phyloP scores from a whole-genome alignment of 2,888 invertebrate species.

The Glyphotaelius pellucidus region DNA sequence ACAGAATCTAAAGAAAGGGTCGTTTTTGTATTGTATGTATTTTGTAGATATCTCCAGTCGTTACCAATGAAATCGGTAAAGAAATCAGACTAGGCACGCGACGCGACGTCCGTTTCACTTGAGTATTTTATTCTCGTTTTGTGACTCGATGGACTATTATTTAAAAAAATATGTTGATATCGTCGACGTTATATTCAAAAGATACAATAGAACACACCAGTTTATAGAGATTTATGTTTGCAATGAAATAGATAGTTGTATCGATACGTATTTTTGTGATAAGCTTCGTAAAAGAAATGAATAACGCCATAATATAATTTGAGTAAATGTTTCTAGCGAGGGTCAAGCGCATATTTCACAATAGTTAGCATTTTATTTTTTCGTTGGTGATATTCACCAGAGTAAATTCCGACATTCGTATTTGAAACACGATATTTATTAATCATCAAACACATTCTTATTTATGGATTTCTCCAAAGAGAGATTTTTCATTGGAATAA shows the following conservation, averaged over 20 bases:
- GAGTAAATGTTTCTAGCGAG: not conserved
- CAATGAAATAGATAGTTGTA: not conserved
- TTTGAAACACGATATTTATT: no score
- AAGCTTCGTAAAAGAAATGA: not conserved
- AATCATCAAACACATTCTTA: no score
- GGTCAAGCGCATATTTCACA: not conserved
- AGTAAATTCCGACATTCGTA: not conserved
- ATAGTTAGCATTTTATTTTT: not conserved
- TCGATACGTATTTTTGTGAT: not conserved
- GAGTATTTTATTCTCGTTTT: not conserved
- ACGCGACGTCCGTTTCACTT: not conserved
- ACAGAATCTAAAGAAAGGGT: not conserved
- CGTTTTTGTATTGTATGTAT: not conserved
- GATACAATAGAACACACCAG: not conserved
- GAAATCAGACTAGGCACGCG: not conserved
- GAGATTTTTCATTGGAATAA: no score
- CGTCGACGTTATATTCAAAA: not conserved
- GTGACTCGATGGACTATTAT: not conserved
- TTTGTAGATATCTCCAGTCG: not conserved
- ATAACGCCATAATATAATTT: conserved; percentile 14
- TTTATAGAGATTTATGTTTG: not conserved
- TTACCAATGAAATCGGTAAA: not conserved
- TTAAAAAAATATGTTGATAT: conserved; percentile 5
- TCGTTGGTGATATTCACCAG: not conserved
- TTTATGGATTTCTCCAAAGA: no score